Conservation (phyloP, 2,888 invertebrate genomes). For the Tryphoninae sp. region DNA sequence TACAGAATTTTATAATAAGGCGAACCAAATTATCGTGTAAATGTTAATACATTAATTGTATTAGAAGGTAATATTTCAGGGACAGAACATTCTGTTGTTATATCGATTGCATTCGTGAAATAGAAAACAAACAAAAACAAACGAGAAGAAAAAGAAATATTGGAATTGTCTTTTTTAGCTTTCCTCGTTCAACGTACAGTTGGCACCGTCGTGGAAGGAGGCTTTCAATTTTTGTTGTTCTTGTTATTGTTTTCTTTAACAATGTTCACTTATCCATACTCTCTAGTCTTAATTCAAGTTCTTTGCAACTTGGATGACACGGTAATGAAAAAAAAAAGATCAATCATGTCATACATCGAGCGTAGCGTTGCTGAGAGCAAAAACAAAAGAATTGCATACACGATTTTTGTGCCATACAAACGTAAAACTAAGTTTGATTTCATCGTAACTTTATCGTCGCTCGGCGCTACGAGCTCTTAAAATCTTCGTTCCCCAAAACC, state of each 20-base stretch:
- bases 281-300: slow-evolving; percentile 57
- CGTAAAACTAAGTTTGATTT: slow-evolving; percentile 73
- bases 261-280: slow-evolving; percentile 60
- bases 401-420: slow-evolving; percentile 70
- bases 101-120: slow-evolving; percentile 65
- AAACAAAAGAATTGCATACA: slow-evolving; percentile 59
- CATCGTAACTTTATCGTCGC: slow-evolving; percentile 44
- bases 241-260: slow-evolving; percentile 38
- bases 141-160: slow-evolving; percentile 51
- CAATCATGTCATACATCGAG: slow-evolving; percentile 44
- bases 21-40: slow-evolving; percentile 71
- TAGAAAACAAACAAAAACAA: slow-evolving; percentile 64
- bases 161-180: slow-evolving; percentile 71
- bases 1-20: slow-evolving; percentile 78
- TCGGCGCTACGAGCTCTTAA: slow-evolving; percentile 7
- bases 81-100: slow-evolving; percentile 62
- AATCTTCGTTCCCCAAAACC: slow-evolving; percentile 40
- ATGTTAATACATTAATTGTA: slow-evolving; percentile 79
- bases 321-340: slow-evolving; percentile 46
- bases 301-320: slow-evolving; percentile 58
- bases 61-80: slow-evolving; percentile 68
- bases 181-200: slow-evolving; percentile 50
- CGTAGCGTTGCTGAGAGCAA: slow-evolving; percentile 43
- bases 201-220: slow-evolving; percentile 24
- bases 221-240: slow-evolving; percentile 48